Evolutionary conservation across 2,888 invertebrate genomes (phyloP).

Genomic region (Galerucella pusilla): DNA sequence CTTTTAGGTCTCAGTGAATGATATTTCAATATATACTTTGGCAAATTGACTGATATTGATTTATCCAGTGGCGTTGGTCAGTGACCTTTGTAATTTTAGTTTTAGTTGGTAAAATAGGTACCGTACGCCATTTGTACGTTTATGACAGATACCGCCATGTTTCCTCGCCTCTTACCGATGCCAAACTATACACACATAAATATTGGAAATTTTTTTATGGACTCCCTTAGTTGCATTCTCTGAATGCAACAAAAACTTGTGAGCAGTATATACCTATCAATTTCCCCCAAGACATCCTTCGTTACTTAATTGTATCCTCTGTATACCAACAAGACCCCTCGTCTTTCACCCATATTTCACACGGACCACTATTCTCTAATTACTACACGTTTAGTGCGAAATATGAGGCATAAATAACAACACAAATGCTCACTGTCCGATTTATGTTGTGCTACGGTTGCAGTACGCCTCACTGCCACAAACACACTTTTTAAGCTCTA

Average conservation of each 20-base stretch:
- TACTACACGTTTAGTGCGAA: conserved; percentile 65
- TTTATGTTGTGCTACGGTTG: conserved; percentile 56
- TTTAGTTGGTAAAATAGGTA: too few species aligned
- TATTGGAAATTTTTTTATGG: background rate
- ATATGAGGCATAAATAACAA: conserved; percentile 66
- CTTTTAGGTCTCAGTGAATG: too few species aligned
- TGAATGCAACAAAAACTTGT: conserved; percentile 4
- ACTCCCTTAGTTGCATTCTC: background rate
- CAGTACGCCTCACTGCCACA: conserved; percentile 51
- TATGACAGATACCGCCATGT: too few species aligned
- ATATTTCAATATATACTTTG: too few species aligned
- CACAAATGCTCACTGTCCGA: conserved; percentile 64
- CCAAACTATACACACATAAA: too few species aligned
- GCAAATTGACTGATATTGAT: too few species aligned
- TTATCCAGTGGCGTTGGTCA: too few species aligned
- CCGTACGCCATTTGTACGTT: too few species aligned
- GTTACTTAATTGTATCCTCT: conserved; percentile 12
- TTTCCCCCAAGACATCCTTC: conserved; percentile 11
- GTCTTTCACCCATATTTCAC: conserved; percentile 63
- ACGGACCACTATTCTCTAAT: conserved; percentile 66
- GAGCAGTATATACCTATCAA: background rate
- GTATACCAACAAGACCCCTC: conserved; percentile 10
- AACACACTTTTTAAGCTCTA: conserved; percentile 56
- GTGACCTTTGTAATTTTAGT: too few species aligned
- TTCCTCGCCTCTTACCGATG: too few species aligned